Evolutionary conservation across 1,140 invertebrate species (phyloP).

Genomic region (Drosophila subobscura): DNA sequence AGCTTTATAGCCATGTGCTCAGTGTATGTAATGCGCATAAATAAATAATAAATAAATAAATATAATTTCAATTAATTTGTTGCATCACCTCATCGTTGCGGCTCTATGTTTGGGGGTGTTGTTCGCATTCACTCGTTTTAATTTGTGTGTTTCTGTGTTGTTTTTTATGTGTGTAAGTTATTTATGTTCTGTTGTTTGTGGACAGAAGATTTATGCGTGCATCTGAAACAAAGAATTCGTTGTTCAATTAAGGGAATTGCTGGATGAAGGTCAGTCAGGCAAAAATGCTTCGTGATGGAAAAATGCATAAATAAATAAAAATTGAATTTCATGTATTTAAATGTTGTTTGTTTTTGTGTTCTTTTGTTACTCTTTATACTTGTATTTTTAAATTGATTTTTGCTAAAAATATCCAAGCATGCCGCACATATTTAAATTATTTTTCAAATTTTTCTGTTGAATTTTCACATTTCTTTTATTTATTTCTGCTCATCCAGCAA

Average conservation of each 20-base stretch:
- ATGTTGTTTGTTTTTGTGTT: not conserved
- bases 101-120: conserved; percentile 9
- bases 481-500: not conserved
- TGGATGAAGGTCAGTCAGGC: not conserved
- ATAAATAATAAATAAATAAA: conserved; percentile 50
- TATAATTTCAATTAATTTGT: conserved; percentile 48
- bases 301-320: conserved; percentile 18
- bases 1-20: conserved; percentile 4
- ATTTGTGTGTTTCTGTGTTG: not conserved
- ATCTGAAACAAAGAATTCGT: conserved; percentile 47
- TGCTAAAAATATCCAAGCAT: conserved; percentile 22
- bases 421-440: not conserved
- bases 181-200: conserved; percentile 6
- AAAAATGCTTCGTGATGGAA: conserved; percentile 11
- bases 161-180: conserved; percentile 2
- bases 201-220: conserved; percentile 34
- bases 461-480: not conserved
- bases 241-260: conserved; percentile 20
- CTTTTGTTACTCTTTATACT: not conserved
- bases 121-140: not conserved
- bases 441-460: not conserved
- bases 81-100: conserved; percentile 46
- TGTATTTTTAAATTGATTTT: conserved; percentile 5
- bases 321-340: conserved; percentile 11
- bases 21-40: conserved; percentile 15